A percentile compares a stretch with the other conserved stretches of the same genome.
Evolutionary conservation across 1,140 invertebrate species (phyloP).

Genomic region (Diachasma alloeum): DNA sequence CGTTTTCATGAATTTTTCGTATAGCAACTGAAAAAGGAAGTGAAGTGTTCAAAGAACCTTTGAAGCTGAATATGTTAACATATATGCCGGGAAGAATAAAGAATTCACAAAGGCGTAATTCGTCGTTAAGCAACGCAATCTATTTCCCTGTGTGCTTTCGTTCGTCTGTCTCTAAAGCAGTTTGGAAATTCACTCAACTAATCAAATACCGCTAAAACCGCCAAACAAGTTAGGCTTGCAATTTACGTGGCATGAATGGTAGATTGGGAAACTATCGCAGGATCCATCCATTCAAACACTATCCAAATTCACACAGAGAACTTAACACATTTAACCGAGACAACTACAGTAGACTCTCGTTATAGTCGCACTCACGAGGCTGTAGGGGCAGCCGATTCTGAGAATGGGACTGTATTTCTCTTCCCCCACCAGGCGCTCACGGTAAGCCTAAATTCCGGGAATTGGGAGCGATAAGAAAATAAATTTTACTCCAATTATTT

Average conservation of each 20-base stretch:
- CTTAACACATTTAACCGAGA: not conserved
- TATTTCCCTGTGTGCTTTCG: conserved; percentile 1
- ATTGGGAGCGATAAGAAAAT: no score
- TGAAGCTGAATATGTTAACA: no score
- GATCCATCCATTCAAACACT: not conserved
- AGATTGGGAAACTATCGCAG: conserved; percentile 37
- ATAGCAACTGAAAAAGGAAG: no score
- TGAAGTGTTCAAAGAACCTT: no score
- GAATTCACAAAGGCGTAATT: not conserved
- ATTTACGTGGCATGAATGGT: conserved; percentile 62
- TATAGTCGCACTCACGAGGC: no score
- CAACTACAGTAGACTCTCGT: no score
- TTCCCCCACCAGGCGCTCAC: no score
- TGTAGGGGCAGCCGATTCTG: no score
- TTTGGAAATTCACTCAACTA: conserved; percentile 63
- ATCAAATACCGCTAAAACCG: conserved; percentile 65
- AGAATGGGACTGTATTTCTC: no score
- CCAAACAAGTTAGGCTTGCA: conserved; percentile 63
- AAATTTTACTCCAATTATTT: no score
- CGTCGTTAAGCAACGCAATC: not conserved
- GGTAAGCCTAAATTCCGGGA: no score
- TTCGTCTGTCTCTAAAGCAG: conserved; percentile 44
- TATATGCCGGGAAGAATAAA: not conserved
- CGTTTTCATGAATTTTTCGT: no score
- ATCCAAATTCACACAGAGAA: not conserved